Percentiles rank a stretch among this genome's conserved stretches.
phyloP scores from a whole-genome alignment of 2,113 vertebrate genomes.

The Cololabis saira region DNA sequence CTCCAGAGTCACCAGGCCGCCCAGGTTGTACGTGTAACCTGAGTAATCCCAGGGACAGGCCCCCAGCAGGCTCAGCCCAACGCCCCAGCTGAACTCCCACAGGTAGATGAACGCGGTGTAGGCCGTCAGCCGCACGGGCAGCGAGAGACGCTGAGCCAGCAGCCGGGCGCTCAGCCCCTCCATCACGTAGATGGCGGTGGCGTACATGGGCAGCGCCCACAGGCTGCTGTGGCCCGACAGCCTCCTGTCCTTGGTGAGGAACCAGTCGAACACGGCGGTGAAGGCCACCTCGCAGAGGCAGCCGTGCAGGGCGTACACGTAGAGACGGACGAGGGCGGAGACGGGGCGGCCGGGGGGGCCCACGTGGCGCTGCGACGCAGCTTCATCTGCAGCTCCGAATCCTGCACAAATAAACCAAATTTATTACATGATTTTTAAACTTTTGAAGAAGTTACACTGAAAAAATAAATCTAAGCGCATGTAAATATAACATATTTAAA shows the following conservation, averaged over 20 bases:
- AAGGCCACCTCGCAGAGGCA: slow-evolving; percentile 82
- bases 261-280: slow-evolving; percentile 75
- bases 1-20: slow-evolving; percentile 81
- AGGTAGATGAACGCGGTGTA: slow-evolving; percentile 80
- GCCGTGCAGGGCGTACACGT: slow-evolving; percentile 81
- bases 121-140: slow-evolving; percentile 59
- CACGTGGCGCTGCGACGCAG: not conserved
- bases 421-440: not conserved
- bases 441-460: too few species aligned
- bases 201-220: slow-evolving; percentile 82
- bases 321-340: slow-evolving; percentile 64
- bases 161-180: slow-evolving; percentile 70
- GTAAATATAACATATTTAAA: too few species aligned
- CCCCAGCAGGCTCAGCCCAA: slow-evolving; percentile 63
- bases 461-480: too few species aligned
- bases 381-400: slow-evolving; percentile 2
- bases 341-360: slow-evolving; percentile 18
- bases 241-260: slow-evolving; percentile 66
- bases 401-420: slow-evolving; percentile 42
- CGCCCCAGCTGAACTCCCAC: slow-evolving; percentile 82
- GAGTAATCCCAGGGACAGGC: slow-evolving; percentile 86
- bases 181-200: slow-evolving; percentile 75
- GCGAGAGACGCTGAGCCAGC: slow-evolving; percentile 39
- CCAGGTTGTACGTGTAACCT: slow-evolving; percentile 69
- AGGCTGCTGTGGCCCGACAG: slow-evolving; percentile 79